Evolutionary conservation across 2,113 vertebrate species (phyloP), one percentile per base, ranked within the genome.

Genomic region (Catagonus wagneri): DNA sequence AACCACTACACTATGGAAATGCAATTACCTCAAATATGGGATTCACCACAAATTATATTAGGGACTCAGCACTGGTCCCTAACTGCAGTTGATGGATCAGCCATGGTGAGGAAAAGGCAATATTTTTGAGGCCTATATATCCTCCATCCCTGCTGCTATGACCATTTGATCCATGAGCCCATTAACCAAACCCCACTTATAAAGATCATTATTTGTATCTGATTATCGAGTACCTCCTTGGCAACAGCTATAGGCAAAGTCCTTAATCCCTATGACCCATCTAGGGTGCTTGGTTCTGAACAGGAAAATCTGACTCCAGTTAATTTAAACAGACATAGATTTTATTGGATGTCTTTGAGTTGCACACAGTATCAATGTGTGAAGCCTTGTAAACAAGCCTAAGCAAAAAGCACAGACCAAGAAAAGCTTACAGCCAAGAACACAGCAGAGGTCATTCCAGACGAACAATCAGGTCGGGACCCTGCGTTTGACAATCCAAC

Each of bases 271-370:
- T 71, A 14, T 39, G 65, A 87, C 65, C 61, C 23, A 58, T 74
- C 52, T 61, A 90, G 23, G 15, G 39, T 69, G 92, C 79, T 96
- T 54, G 68, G 66, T 86, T 85, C 63, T 74, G 74, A 63, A 61
- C 25, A 83, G 44, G 80, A 79, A 83, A 93, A 81, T 74, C 54
- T 91, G 89, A 91, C 60, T 78, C 44, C 32, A 11, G 58, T 89
- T 96, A 96, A 89, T 83, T 96, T 96, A 85, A 95, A 68, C 78
- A 95, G 95, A 97, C 89, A 89, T 90, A 85, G 61, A 93, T 96
- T 97, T 89, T 74, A 96, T 79, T 86, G 72, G 72, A 76, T 93
- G 52, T 39, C 72, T 89, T 81, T 78, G 72, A 72, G 72, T 78
- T 92, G 61, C 81, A 85, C 68, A 92, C 54, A 78, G 50, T 32